phyloP scores from a whole-genome alignment of 2,888 invertebrate species.

The Chaetogeoica ovagalla region DNA sequence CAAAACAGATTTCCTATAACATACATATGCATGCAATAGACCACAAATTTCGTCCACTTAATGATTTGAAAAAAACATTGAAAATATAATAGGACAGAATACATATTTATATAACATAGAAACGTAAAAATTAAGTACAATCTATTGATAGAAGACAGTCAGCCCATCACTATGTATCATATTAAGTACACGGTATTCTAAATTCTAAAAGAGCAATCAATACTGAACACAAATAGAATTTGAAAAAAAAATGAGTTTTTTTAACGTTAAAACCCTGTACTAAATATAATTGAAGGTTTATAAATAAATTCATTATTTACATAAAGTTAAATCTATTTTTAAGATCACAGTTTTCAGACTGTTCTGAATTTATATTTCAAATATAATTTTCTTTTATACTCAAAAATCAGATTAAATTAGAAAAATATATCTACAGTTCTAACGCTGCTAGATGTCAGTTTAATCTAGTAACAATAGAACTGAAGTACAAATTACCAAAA shows the following conservation, averaged over 20 bases:
- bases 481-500: conserved; percentile 13
- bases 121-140: conserved; percentile 44
- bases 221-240: conserved; percentile 39
- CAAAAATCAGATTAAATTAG: conserved; percentile 25
- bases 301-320: conserved; percentile 27
- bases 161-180: conserved; percentile 48
- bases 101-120: conserved; percentile 28
- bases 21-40: too few species aligned
- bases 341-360: conserved; percentile 53
- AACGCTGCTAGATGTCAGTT: conserved; percentile 9
- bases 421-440: conserved; percentile 45
- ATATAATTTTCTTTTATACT: conserved; percentile 32
- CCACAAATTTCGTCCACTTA: too few species aligned
- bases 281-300: conserved; percentile 37
- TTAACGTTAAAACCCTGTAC: conserved; percentile 51
- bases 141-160: conserved; percentile 19
- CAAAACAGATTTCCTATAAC: not conserved
- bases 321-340: conserved; percentile 43
- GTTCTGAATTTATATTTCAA: conserved; percentile 45
- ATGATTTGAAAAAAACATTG: conserved; percentile 16
- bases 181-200: conserved; percentile 48
- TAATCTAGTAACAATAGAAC: conserved; percentile 8
- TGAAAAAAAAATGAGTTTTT: conserved; percentile 34
- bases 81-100: conserved; percentile 18
- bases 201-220: conserved; percentile 30